Evolutionary conservation across 23 tunicate genomes (phyloP), one percentile per base, ranked within the genome.

Genomic region (Clavelina lepadiformis): DNA sequence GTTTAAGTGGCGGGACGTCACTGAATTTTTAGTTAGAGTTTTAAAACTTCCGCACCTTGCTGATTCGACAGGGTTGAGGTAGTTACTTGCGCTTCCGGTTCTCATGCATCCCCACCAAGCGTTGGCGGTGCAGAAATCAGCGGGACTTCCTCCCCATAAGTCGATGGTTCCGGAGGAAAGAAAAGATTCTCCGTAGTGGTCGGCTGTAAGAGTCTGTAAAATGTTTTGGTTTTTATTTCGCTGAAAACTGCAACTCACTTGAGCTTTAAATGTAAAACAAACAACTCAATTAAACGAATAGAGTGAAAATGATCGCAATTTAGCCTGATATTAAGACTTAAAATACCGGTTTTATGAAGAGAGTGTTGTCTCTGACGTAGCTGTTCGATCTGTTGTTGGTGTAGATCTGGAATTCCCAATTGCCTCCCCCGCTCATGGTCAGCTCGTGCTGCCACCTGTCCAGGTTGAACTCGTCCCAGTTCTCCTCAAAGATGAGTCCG

Each of bases 361-460:
- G 76, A 3, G 85, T 85, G 85, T 85, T 85, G 49, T 85, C 94
- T 4, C 69, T 51, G 38, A 85, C 85, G 58, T 85, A 85, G 32
- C 85, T 77, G 85, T 85, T 85, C 45, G 61, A 53, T 28, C 94
- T 60, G 67, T 85, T 85, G 94, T 85, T 85, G n/a, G 69, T 69
- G 36, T 85, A 85, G 19, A 56, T 38, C 58, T 78, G 77, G 29
- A 85, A 85, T 52, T 85, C 94, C 94, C 94, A 85, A 69, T 85
- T 85, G 38, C 94, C 94, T 15, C 94, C 94, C 13, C 94, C 94
- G 27, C 69, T 45, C 94, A 85, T 85, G 5, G 94, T 78, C 35
- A 78, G 50, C 58, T 85, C 94, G 51, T 85, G 94, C 47, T 85
- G 85, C 94, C 94, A 85, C 13, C 83, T 54, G 3, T 63, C 56